These are phyloP conservation scores for Diaphora mendica DNA, from an alignment of 2,888 invertebrate species.

Conservation along the genomic window DNA sequence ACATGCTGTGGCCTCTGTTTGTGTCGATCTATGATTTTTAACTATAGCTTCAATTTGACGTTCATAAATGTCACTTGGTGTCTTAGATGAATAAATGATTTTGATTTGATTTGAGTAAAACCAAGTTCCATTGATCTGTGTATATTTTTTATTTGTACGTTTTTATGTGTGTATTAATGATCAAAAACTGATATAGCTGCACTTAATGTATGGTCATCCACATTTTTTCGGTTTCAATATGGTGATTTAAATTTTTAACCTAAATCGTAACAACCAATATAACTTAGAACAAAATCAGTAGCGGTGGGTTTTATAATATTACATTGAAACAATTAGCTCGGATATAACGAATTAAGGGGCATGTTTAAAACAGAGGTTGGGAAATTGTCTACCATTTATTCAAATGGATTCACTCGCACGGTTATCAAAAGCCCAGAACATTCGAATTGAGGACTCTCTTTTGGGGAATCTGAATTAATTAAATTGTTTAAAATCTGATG, in stretches of 20 bases:
- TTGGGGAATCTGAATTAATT: constrained; percentile 34
- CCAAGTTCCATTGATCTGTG: too few species aligned
- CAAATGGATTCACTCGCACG: constrained; percentile 39
- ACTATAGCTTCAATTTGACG: too few species aligned
- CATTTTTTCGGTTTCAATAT: background rate
- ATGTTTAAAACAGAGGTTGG: constrained; percentile 43
- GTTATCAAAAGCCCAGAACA: constrained; percentile 37
- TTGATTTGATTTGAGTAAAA: too few species aligned
- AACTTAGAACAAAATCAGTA: constrained; percentile 32
- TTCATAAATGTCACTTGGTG: too few species aligned
- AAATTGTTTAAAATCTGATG: constrained; percentile 20
- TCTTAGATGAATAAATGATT: too few species aligned
- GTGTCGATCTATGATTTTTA: too few species aligned
- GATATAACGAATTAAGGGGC: constrained; percentile 43
- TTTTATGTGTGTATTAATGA: background rate
- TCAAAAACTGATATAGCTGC: background rate
- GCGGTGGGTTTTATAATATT: constrained; percentile 43
- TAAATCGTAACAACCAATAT: constrained; percentile 24
- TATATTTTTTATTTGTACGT: too few species aligned
- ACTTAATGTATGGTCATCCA: background rate
- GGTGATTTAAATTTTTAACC: constrained; percentile 9
- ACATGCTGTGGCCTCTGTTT: too few species aligned
- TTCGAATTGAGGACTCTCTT: constrained; percentile 25
- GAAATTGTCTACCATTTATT: constrained; percentile 43
- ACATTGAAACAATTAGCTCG: constrained; percentile 40